Evolutionary conservation across 1,140 invertebrate species (phyloP).

Genomic region (Leptinotarsa texana): DNA sequence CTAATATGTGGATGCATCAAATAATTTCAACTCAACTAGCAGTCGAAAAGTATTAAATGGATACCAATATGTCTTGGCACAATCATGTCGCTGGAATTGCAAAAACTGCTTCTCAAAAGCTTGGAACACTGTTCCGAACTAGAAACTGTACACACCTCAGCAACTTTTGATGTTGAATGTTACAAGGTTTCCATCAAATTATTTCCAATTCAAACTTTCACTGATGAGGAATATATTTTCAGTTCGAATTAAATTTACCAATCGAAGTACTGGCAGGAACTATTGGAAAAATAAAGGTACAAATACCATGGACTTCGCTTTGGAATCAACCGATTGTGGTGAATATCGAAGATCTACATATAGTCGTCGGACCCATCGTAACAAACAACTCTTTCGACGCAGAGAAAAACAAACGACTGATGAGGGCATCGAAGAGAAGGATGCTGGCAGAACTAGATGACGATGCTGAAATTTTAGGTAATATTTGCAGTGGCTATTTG

Average conservation of each 20-base stretch:
- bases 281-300: slow-evolving; percentile 73
- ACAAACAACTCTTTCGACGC: slow-evolving; percentile 69
- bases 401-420: slow-evolving; percentile 73
- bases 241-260: slow-evolving; percentile 79
- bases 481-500: neutral
- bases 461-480: slow-evolving; percentile 59
- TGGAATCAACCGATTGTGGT: slow-evolving; percentile 71
- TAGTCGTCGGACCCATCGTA: slow-evolving; percentile 75
- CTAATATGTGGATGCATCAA: no score
- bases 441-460: slow-evolving; percentile 60
- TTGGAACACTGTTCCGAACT: no score
- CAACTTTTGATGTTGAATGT: no score
- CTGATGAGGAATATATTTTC: slow-evolving; percentile 49
- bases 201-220: no score
- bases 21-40: no score
- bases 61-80: no score
- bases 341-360: slow-evolving; percentile 75
- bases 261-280: slow-evolving; percentile 81
- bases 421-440: slow-evolving; percentile 72
- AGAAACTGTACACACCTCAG: no score
- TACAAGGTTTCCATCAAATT: no score
- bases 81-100: no score
- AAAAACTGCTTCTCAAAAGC: no score
- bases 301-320: slow-evolving; percentile 78
- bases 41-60: no score